Evolutionary conservation across 2,888 invertebrate genomes (phyloP).

Genomic region (Axea sp.): DNA sequence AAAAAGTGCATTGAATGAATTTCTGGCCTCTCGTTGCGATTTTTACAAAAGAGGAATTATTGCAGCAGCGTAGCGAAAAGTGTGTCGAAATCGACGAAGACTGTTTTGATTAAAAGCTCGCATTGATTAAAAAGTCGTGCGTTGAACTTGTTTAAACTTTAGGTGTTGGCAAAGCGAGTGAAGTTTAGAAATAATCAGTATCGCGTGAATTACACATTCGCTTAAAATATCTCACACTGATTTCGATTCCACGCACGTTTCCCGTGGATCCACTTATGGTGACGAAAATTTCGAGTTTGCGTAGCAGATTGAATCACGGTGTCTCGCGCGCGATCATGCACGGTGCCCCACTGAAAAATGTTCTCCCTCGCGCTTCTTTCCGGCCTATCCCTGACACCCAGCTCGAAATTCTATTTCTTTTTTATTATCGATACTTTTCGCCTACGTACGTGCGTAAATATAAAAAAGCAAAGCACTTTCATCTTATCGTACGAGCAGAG

Average conservation of each 20-base stretch:
- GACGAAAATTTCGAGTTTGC: conserved; percentile 46
- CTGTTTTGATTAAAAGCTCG: too few relatives aligned
- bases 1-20: too few relatives aligned
- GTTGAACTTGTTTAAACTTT: too few relatives aligned
- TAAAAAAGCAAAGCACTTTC: conserved; percentile 52
- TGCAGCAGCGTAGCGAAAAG: too few relatives aligned
- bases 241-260: conserved; percentile 47
- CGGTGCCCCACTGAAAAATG: conserved; percentile 20
- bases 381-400: conserved; percentile 24
- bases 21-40: too few relatives aligned
- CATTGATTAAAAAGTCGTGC: too few relatives aligned
- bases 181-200: too few relatives aligned
- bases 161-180: too few relatives aligned
- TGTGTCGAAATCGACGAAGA: too few relatives aligned
- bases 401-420: conserved; percentile 41
- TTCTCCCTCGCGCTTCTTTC: conserved; percentile 13
- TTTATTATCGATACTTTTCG: conserved; percentile 52
- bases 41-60: too few relatives aligned
- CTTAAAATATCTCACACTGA: too few relatives aligned
- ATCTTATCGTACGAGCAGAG: conserved; percentile 51
- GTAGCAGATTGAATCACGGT: conserved; percentile 58
- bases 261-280: conserved; percentile 34
- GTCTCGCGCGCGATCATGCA: conserved; percentile 45
- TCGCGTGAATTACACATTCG: too few relatives aligned
- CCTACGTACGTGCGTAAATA: conserved; percentile 55